These are phyloP conservation scores for Marisa cornuarietis DNA, from an alignment of 1,140 invertebrate species.

Conservation along the genomic window DNA sequence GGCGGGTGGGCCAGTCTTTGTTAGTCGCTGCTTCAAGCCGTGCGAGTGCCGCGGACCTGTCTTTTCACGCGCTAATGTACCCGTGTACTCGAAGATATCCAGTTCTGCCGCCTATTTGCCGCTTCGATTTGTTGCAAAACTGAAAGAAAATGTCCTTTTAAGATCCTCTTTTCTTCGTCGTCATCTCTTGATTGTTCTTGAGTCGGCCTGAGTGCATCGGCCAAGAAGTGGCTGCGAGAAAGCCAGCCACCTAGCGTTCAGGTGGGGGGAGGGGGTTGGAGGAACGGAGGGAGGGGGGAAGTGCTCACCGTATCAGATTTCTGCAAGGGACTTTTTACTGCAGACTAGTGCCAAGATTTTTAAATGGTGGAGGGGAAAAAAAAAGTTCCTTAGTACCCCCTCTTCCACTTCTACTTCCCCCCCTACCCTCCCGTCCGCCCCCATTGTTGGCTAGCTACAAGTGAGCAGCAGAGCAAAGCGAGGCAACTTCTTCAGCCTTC, in stretches of 20 bases:
- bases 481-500: conserved; percentile 2
- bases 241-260: too few species aligned
- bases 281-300: not conserved
- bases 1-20: conserved; percentile 12
- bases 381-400: conserved; percentile 14
- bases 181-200: conserved; percentile 1
- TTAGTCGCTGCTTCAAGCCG: not conserved
- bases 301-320: conserved; percentile 13
- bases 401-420: too few species aligned
- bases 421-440: not conserved
- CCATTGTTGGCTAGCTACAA: conserved; percentile 16
- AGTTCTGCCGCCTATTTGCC: conserved; percentile 20
- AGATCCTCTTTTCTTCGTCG: not conserved
- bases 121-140: conserved; percentile 20
- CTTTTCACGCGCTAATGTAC: conserved; percentile 14
- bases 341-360: conserved; percentile 21
- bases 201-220: not conserved
- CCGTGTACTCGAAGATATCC: conserved; percentile 13
- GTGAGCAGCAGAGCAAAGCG: conserved; percentile 23
- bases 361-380: not conserved
- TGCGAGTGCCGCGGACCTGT: not conserved
- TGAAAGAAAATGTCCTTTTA: conserved; percentile 17
- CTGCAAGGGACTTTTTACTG: conserved; percentile 17
- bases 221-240: too few species aligned
- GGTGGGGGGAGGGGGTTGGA: not conserved